Base-by-base conservation (phyloP, 2,888 invertebrate species). In the Xanthia icteritia region DNA sequence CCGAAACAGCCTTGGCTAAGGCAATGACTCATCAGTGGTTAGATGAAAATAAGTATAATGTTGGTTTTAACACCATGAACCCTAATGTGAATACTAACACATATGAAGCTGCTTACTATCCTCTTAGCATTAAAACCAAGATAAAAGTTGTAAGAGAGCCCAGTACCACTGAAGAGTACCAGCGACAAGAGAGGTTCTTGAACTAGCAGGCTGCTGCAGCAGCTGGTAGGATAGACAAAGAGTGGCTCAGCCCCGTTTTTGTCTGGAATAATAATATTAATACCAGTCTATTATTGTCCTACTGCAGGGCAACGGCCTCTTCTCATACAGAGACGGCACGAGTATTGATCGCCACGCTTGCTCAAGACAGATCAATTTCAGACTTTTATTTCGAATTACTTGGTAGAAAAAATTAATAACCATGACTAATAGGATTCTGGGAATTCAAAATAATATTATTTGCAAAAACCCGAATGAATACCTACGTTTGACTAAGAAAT, bases 401-500 rank as follows among this genome's bases (percentile, higher is more conserved):
- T 51, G 8, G 15, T 36, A 15, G 31, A 51, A 66, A 66, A 67
- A 48, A 51, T 23, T 11, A 27, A 11, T 27, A 2, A 51, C 8
- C 8, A 51, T n/a, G 13, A 13, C 0, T 15, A 54, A n/a, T 39
- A 31, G 5, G 11, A 9, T n/a, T n/a, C n/a, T n/a, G 9, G 9
- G 13, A 68, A 20, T 2, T 17, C 23, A 45, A 31, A 64, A 31
- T 64, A 17, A 45, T 66, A 11, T 45, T 66, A 67, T 5, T 45
- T 36, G n/a, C 13, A 17, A 45, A 42, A 3, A 36, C 5, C 0
- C 13, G 3, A 23, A 60, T 15, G 5, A 23, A 45, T n/a, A n/a
- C n/a, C n/a, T 27, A n/a, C 15, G 8, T 65, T 72, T 79, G 15
- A 27, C 13, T n/a, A 56, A 70, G 86, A 88, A 86, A 82, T 82